Evolutionary conservation across 2,888 invertebrate species (phyloP), one percentile per base, ranked within the genome.

Genomic region (Drosophila mayaguana): DNA sequence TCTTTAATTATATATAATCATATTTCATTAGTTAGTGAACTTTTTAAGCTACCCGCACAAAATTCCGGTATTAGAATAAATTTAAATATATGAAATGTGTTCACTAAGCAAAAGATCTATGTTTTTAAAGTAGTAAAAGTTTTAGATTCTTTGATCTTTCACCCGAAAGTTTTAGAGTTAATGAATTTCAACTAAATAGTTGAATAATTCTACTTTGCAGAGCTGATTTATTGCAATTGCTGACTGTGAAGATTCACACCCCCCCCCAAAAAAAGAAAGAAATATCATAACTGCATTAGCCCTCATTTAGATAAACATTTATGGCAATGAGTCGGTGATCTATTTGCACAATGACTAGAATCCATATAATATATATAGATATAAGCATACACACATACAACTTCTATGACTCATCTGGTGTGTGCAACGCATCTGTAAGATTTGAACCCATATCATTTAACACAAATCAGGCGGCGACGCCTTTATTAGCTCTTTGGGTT

Each of bases 391-490:
- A 14, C 12, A 36, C 12, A 16, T 40, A 40, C 8, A 3, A 4
- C 8, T 20, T 20, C 18, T 32, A n/a, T 48, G 34, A 66, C 28
- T 48, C 55, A 54, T 8, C 20, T 11, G 3, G 18, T n/a, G 14
- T 28, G 14, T n/a, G 54, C 22, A 12, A n/a, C 16, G 25, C 46
- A 54, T 54, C 45, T 20, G 28, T 46, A 16, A 25, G 55, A 5
- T 40, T 51, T 36, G 25, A 66, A 42, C 50, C n/a, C 42, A 11
- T 18, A 48, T 55, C 25, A 16, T 40, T 42, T 28, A 16, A 61
- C 45, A 54, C 34, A 62, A 66, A 59, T 73, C 22, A 43, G 12
- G n/a, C 45, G 59, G 16, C 40, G 51, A 20, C 36, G 51, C 34
- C 51, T 53, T 53, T 36, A 20, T 34, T n/a, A 11, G 50, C 32